Evolutionary conservation across 2,888 invertebrate genomes (phyloP), one percentile per base, ranked within the genome.

Genomic region (Nomada fucata): DNA sequence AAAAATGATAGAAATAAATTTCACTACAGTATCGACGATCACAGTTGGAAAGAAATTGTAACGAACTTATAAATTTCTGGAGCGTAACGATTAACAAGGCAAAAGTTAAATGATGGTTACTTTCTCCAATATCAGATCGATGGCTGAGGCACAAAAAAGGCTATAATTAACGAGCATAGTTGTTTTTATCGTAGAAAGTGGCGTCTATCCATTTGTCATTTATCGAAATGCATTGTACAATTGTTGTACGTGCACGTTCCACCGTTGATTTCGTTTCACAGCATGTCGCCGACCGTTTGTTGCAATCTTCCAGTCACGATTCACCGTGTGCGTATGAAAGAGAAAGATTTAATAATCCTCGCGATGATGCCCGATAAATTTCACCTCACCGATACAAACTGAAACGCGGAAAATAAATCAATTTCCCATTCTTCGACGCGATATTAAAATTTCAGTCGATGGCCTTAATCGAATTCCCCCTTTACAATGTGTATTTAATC

Each of bases 321-420:
- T 61, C 15, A 52, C 52, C 42, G 42, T 18, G 55, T 47, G 57
- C 59, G 60, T 59, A 67, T 60, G 13, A 52, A 67, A 57, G 59
- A 23, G 23, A 59, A n/a, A 42, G 67, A 74, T 74, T 74, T 74
- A 74, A 74, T 60, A 67, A 74, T 59, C 18, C 67, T 36, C 18
- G 59, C 20, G 20, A 65, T 15, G 26, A 26, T 9, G 23, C 13
- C 44, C 65, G 59, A 65, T 73, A 50, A 73, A 65, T 59, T 65
- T 64, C 57, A 57, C 5, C 47, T 15, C 26, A 20, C 13, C 15
- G n/a, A 36, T 42, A 29, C 57, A 57, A 65, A 65, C 36, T 47
- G 57, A 11, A 29, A 65, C 65, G 47, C 47, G 59, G 52, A n/a
- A 36, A 23, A 60, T 60, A 67, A 74, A 74, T 42, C 47, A 52